These are phyloP conservation scores for Oligia latruncula DNA, from an alignment of 2,888 invertebrate species.

Conservation along the genomic window DNA sequence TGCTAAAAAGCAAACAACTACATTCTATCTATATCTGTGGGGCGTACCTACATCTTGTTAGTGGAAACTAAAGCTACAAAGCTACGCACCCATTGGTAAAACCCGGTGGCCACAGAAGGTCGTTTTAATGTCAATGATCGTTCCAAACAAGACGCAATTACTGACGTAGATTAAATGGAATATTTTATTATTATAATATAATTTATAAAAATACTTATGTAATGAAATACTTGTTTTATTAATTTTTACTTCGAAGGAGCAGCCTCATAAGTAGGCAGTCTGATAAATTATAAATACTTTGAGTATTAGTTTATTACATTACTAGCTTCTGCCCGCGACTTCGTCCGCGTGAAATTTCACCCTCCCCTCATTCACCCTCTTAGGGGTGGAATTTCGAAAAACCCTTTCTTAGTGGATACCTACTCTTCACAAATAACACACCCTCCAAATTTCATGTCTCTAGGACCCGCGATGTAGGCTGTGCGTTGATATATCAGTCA, in stretches of 20 bases:
- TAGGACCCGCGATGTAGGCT: too few relatives aligned
- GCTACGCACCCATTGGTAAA: not conserved
- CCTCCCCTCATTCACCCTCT: too few relatives aligned
- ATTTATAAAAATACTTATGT: not conserved
- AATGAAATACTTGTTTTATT: constrained; percentile 1
- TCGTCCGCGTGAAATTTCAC: too few relatives aligned
- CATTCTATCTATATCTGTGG: not conserved
- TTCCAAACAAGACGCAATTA: not conserved
- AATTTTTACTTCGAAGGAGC: not conserved
- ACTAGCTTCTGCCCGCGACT: too few relatives aligned
- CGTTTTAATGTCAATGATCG: not conserved
- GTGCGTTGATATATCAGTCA: too few relatives aligned
- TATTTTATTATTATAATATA: not conserved
- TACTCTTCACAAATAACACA: too few relatives aligned
- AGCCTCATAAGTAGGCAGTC: not conserved
- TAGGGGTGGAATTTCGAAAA: too few relatives aligned
- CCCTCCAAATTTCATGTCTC: too few relatives aligned
- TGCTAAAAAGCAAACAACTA: too few relatives aligned
- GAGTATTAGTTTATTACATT: too few relatives aligned
- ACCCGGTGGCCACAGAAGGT: not conserved
- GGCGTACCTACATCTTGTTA: not conserved
- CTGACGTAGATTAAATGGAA: not conserved
- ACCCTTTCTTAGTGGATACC: too few relatives aligned
- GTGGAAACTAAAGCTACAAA: not conserved
- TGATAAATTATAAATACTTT: not conserved